These are phyloP conservation scores for Puntigrus tetrazona DNA, from an alignment of 2,113 vertebrate species.

Conservation along the genomic window DNA sequence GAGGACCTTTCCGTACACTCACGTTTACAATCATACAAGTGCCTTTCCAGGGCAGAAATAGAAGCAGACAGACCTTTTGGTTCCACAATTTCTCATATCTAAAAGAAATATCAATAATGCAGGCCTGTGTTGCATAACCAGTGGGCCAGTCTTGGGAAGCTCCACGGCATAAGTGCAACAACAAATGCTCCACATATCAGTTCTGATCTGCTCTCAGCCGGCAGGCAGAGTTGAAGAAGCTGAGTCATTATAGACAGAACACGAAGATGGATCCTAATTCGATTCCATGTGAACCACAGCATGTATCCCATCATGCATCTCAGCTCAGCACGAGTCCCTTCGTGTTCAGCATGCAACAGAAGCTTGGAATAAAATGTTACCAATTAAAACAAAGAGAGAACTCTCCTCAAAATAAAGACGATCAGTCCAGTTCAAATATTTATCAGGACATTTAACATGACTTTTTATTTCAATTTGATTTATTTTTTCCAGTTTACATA, in stretches of 20 bases:
- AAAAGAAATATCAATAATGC: constrained; percentile 27
- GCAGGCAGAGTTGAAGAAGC: background rate
- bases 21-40: constrained; percentile 33
- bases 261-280: background rate
- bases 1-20: background rate
- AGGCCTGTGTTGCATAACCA: constrained; percentile 24
- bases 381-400: background rate
- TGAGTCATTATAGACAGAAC: constrained; percentile 1
- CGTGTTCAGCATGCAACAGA: constrained; percentile 1
- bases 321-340: background rate
- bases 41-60: background rate
- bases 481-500: background rate
- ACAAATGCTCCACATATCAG: background rate
- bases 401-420: background rate
- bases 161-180: background rate
- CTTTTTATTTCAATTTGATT: background rate
- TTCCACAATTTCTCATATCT: background rate
- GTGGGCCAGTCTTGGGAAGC: background rate
- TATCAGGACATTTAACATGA: background rate
- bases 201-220: constrained; percentile 5
- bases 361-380: background rate
- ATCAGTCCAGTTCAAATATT: background rate
- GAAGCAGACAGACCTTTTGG: background rate
- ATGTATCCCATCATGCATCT: constrained; percentile 14
- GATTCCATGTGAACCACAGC: background rate